A percentile compares a stretch with the other conserved stretches of the same genome.
Conservation (phyloP, 2,113 vertebrate genomes). For the Lathamus discolor region DNA sequence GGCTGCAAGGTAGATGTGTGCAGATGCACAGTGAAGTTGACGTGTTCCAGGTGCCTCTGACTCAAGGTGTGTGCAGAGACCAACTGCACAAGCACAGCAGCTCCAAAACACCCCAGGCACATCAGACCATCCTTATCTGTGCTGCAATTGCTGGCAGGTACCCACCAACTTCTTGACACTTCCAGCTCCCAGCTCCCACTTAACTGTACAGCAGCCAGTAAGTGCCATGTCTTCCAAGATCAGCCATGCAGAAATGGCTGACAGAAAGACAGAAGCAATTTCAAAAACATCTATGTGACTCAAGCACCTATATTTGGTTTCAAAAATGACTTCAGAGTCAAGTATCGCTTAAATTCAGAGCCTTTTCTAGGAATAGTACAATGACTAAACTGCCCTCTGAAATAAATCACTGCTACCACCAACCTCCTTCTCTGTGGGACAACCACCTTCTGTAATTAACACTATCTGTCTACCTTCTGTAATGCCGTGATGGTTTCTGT, state of each 20-base stretch:
- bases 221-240: not conserved
- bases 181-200: not conserved
- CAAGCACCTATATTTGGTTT: slow-evolving; percentile 24
- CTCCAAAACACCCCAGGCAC: not conserved
- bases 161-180: slow-evolving; percentile 9
- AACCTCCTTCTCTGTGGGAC: not conserved
- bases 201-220: not conserved
- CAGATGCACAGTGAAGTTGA: not conserved
- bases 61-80: not conserved
- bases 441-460: slow-evolving; percentile 1
- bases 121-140: not conserved
- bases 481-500: not conserved
- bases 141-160: slow-evolving; percentile 12
- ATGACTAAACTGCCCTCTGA: slow-evolving; percentile 17
- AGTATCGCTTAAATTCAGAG: slow-evolving; percentile 19
- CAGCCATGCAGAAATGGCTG: not conserved
- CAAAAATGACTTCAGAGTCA: not conserved
- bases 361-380: slow-evolving; percentile 24
- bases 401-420: slow-evolving; percentile 34
- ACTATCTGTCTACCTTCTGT: not conserved
- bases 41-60: not conserved
- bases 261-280: slow-evolving; percentile 22
- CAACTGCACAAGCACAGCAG: not conserved
- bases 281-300: not conserved
- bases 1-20: not conserved